phyloP scores from a whole-genome alignment of 2,888 invertebrate genomes.

The Strigamia crassipes region DNA sequence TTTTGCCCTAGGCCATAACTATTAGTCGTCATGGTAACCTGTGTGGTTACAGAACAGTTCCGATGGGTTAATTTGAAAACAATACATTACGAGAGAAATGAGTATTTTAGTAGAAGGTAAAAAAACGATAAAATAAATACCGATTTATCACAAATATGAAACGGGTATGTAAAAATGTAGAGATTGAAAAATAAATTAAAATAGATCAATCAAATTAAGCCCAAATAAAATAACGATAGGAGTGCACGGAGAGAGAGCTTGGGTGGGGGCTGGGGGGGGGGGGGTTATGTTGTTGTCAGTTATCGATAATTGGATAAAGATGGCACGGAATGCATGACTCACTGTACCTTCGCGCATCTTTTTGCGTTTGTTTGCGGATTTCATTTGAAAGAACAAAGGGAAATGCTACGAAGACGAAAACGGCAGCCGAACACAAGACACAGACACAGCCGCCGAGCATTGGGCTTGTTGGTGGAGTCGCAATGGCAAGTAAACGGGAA shows the following conservation, averaged over 20 bases:
- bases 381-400: neutral
- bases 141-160: neutral
- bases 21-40: slow-evolving; percentile 20
- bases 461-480: slow-evolving; percentile 12
- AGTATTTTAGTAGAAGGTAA: neutral
- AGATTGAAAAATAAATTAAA: neutral
- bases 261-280: too few relatives aligned
- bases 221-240: neutral
- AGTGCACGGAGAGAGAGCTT: neutral
- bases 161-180: too few relatives aligned
- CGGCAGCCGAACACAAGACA: neutral
- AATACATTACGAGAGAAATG: slow-evolving; percentile 13
- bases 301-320: slow-evolving; percentile 33
- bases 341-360: neutral
- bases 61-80: slow-evolving; percentile 23
- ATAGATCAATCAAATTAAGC: neutral
- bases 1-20: slow-evolving; percentile 23
- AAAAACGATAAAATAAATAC: neutral
- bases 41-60: slow-evolving; percentile 1
- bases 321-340: slow-evolving; percentile 33
- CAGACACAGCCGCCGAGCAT: neutral
- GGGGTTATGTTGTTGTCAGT: neutral
- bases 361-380: neutral
- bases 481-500: slow-evolving; percentile 8
- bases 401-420: neutral